phyloP scores from a whole-genome alignment of 2,888 invertebrate genomes.

The Lucinisca nassula region DNA sequence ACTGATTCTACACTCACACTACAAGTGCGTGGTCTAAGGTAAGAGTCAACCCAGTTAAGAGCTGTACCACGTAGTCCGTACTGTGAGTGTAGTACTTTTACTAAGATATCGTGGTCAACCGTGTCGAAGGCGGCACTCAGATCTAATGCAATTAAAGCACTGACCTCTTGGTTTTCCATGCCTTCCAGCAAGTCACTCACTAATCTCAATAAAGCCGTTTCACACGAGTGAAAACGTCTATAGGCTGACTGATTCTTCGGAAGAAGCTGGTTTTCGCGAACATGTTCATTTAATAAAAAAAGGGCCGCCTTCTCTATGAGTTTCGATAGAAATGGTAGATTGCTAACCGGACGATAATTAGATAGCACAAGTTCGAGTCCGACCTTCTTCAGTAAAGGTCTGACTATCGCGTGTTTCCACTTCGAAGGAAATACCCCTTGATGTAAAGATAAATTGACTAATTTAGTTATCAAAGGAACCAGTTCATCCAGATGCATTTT shows the following conservation, averaged over 20 bases:
- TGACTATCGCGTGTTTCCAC: conserved; percentile 46
- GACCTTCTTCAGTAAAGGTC: conserved; percentile 52
- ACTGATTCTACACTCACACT: not conserved
- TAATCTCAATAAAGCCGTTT: conserved; percentile 45
- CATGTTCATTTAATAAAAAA: conserved; percentile 37
- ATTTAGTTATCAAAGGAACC: no score
- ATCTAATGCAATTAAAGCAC: conserved; percentile 49
- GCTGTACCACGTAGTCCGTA: conserved; percentile 33
- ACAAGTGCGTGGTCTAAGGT: conserved; percentile 34
- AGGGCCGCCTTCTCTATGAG: conserved; percentile 47
- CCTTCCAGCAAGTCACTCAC: no score
- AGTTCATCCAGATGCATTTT: no score
- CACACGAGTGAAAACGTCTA: conserved; percentile 47
- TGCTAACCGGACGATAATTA: conserved; percentile 49
- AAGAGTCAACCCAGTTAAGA: conserved; percentile 33
- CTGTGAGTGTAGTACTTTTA: conserved; percentile 24
- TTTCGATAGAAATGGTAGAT: conserved; percentile 53
- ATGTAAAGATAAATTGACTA: no score
- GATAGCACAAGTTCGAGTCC: conserved; percentile 45
- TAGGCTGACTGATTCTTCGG: conserved; percentile 53
- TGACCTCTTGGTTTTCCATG: conserved; percentile 60
- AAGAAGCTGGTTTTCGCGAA: conserved; percentile 22
- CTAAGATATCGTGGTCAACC: conserved; percentile 52
- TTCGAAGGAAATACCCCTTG: no score
- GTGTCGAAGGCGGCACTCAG: conserved; percentile 63